Conservation (phyloP, 2,888 invertebrate species). For the Spodoptera littoralis region DNA sequence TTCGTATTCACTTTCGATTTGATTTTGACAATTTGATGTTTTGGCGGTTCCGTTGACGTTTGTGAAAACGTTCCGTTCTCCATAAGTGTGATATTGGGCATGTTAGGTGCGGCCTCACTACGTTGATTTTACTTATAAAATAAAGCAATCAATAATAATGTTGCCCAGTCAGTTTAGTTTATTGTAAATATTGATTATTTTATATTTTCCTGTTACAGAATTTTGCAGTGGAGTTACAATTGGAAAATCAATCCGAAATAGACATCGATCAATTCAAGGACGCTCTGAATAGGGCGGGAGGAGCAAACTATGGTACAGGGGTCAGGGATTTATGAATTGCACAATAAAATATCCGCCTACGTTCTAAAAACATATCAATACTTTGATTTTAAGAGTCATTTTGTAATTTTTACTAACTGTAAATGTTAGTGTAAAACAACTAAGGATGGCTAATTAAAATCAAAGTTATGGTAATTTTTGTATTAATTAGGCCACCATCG, state of each 20-base stretch:
- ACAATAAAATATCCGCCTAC: constrained; percentile 60
- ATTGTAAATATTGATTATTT: constrained; percentile 3
- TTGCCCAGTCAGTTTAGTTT: constrained; percentile 8
- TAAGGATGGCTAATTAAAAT: constrained; percentile 40
- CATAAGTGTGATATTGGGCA: constrained; percentile 2
- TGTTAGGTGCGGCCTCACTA: constrained; percentile 58
- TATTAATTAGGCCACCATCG: constrained; percentile 57
- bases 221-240: constrained; percentile 93
- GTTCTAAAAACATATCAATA: constrained; percentile 62
- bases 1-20: constrained; percentile 27
- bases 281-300: constrained; percentile 92
- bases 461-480: constrained; percentile 59
- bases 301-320: constrained; percentile 94
- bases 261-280: constrained; percentile 92
- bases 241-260: constrained; percentile 91
- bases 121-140: constrained; percentile 34
- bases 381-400: constrained; percentile 56
- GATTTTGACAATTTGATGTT: constrained; percentile 46
- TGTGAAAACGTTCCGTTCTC: constrained; percentile 55
- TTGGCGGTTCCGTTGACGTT: constrained; percentile 19
- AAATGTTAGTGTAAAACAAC: constrained; percentile 16
- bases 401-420: constrained; percentile 24
- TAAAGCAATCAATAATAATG: background rate
- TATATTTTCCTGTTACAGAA: constrained; percentile 86
- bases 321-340: constrained; percentile 90